These are phyloP conservation scores for Notamacropus eugenii DNA, from an alignment of 2,797 vertebrate species.

Conservation along the genomic window DNA sequence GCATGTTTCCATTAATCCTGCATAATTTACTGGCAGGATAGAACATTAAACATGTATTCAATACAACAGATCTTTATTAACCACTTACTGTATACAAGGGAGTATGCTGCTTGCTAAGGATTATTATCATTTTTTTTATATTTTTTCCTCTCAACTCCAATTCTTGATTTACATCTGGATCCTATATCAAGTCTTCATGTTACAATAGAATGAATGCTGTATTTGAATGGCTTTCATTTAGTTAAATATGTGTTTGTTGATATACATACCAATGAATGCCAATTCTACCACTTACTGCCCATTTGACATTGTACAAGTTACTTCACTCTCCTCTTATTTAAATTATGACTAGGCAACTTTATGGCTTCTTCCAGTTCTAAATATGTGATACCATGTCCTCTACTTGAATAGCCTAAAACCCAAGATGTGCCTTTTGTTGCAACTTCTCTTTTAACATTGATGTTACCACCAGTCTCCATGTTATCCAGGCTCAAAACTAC, in stretches of 20 bases:
- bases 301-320: neutral
- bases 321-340: neutral
- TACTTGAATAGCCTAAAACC: neutral
- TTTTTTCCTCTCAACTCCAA: neutral
- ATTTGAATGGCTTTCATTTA: neutral
- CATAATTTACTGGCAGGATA: neutral
- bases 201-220: neutral
- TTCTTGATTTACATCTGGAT: neutral
- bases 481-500: neutral
- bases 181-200: neutral
- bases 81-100: neutral
- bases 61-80: neutral
- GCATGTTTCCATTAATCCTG: neutral
- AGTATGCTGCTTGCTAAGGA: neutral
- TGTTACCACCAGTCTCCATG: neutral
- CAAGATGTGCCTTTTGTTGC: neutral
- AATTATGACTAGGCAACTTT: neutral
- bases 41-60: neutral
- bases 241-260: neutral
- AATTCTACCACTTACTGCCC: neutral
- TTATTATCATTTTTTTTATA: neutral
- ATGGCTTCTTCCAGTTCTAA: neutral
- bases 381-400: neutral
- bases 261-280: neutral
- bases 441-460: neutral